Evolutionary conservation across 2,113 vertebrate species (phyloP).

Genomic region (Macquaria australasica): DNA sequence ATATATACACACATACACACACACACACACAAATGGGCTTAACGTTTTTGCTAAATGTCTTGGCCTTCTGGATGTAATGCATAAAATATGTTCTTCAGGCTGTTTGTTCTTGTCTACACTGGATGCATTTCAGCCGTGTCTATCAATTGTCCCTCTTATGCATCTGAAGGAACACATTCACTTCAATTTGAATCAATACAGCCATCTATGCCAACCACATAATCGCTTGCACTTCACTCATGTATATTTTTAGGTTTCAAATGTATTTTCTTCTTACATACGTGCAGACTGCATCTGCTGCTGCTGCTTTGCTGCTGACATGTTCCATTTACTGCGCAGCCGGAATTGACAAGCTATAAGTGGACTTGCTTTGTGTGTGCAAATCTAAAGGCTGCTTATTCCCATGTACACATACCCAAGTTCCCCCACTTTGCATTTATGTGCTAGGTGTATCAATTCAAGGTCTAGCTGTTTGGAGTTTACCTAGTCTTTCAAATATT

Average conservation of each 20-base stretch:
- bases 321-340: neutral
- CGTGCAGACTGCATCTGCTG: conserved; percentile 26
- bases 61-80: neutral
- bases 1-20: too few relatives aligned
- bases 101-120: neutral
- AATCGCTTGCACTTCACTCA: neutral
- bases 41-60: neutral
- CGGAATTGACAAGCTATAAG: too few relatives aligned
- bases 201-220: neutral
- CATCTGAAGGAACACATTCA: neutral
- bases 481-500: neutral
- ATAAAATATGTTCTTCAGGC: neutral
- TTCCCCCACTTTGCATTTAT: conserved; percentile 8
- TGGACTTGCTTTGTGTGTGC: too few relatives aligned
- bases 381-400: too few relatives aligned
- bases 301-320: conserved; percentile 1
- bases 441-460: neutral
- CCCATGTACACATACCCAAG: too few relatives aligned
- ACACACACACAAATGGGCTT: neutral
- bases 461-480: too few relatives aligned
- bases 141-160: neutral
- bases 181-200: conserved; percentile 4
- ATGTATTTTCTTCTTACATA: conserved; percentile 8
- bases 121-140: neutral
- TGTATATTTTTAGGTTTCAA: neutral